Percentiles rank a stretch among this genome's conserved stretches.
Conservation (phyloP, 35 echinoderm and acorn worm genomes). For the Heliocidaris tuberculata region DNA sequence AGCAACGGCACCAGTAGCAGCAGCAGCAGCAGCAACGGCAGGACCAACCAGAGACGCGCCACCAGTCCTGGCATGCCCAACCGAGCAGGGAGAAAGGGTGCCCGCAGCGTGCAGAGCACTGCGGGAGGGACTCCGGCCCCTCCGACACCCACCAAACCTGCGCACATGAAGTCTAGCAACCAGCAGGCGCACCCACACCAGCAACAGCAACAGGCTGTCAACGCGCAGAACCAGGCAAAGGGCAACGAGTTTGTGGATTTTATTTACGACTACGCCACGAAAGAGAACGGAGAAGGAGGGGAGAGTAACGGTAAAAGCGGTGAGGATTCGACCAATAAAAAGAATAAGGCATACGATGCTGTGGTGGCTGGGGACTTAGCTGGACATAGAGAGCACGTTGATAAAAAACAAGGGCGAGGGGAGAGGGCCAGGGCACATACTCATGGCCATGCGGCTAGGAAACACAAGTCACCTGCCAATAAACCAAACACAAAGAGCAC, state of each 20-base stretch:
- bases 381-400: conserved; percentile 42
- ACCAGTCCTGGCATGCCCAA: conserved; percentile 82
- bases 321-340: conserved; percentile 33
- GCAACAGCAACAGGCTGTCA: conserved; percentile 42
- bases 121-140: conserved; percentile 41
- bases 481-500: conserved; percentile 86
- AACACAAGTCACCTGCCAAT: conserved; percentile 69
- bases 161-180: conserved; percentile 5
- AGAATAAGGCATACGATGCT: conserved; percentile 28
- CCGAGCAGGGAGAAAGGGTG: conserved; percentile 58
- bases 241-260: conserved; percentile 85
- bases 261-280: conserved; percentile 89
- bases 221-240: conserved; percentile 44
- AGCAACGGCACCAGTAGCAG: conserved; percentile 44
- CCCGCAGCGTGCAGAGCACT: conserved; percentile 56
- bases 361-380: conserved; percentile 39
- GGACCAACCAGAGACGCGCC: conserved; percentile 72
- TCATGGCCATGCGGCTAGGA: conserved; percentile 75
- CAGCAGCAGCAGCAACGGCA: conserved; percentile 49
- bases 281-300: conserved; percentile 61
- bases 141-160: conserved; percentile 44
- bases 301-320: conserved; percentile 29
- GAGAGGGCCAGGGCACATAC: conserved; percentile 79
- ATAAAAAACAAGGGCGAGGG: conserved; percentile 63
- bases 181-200: conserved; percentile 24